Conservation (phyloP, 2,797 vertebrate genomes). For the Helostoma temminkii region DNA sequence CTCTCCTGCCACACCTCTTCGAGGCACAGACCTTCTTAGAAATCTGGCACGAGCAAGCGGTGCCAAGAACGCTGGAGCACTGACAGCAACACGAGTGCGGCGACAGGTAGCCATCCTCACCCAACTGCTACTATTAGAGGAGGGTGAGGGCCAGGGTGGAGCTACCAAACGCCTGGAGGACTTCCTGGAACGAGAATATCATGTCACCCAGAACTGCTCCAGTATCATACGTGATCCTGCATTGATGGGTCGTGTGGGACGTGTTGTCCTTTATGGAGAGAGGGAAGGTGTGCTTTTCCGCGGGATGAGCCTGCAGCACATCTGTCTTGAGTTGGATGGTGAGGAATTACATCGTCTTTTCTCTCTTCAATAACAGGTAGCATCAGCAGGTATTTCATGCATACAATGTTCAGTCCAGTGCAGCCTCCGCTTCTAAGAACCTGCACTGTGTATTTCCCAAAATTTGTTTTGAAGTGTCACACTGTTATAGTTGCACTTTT, state of each 20-base stretch:
- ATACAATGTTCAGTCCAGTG: background rate
- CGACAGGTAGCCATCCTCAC: slow-evolving; percentile 86
- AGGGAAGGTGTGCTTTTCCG: slow-evolving; percentile 85
- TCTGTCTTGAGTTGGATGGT: slow-evolving; percentile 88
- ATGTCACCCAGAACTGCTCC: slow-evolving; percentile 85
- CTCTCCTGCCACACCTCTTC: slow-evolving; percentile 85
- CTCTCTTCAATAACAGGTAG: background rate
- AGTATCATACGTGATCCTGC: slow-evolving; percentile 80
- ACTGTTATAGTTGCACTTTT: background rate
- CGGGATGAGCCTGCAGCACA: slow-evolving; percentile 87
- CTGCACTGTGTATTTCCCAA: background rate
- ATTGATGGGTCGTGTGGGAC: slow-evolving; percentile 84
- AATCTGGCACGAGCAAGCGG: slow-evolving; percentile 84
- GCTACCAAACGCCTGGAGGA: slow-evolving; percentile 80
- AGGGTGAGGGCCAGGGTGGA: slow-evolving; percentile 71
- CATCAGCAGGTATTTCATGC: slow-evolving; percentile 18
- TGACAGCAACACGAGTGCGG: slow-evolving; percentile 81
- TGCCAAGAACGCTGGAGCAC: slow-evolving; percentile 78
- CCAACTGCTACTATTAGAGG: slow-evolving; percentile 84
- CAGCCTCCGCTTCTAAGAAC: background rate
- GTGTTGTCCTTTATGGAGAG: slow-evolving; percentile 86
- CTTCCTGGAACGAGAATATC: slow-evolving; percentile 85
- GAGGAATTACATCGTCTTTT: slow-evolving; percentile 15
- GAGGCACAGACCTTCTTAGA: slow-evolving; percentile 86
- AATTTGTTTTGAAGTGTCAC: slow-evolving; percentile 2